Base-by-base conservation (phyloP, 2,888 invertebrate genomes). In the Mactromeris polynyma region DNA sequence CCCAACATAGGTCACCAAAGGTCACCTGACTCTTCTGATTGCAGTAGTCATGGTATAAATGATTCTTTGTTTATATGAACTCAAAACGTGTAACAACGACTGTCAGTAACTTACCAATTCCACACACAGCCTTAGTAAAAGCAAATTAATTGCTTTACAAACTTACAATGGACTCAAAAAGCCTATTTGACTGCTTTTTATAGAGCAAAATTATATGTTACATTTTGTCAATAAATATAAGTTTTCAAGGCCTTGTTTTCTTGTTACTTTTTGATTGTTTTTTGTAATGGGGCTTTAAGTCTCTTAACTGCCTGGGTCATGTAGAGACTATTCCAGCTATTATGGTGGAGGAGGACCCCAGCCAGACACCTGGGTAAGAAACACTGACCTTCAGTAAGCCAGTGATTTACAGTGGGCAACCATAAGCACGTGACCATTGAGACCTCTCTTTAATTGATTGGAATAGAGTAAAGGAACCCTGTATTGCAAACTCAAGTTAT, bases 181-280 rank as follows among this genome's bases (percentile, higher is more conserved):
- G 46, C 83, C 38, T 77, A 83, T 33, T 73, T 42, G 33, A 42
- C 78, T 77, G 84, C 84, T 84, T 86, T 58, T 85, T 83, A 81
- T 90, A 90, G 83, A 87, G 87, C 88, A 54, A 87, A 81, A 79
- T 80, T 83, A 58, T 88, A 90, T 89, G 89, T 90, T 90, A 90
- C 89, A 90, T 89, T 90, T 84, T 89, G 90, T 90, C 90, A 90
- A 89, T 90, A 90, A 90, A 90, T 86, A 73, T 84, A 85, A 88
- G 82, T 51, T 88, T 79, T 58, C 51, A 79, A 33, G 17, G 14
- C n/a, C 36, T 33, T 81, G 58, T 84, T 69, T 84, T 46, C 51
- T 79, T 58, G 17, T 80, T 64, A 26, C 21, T 84, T 26, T 58
- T 58, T 51, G 51, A 51, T 17, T 6, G 51, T 17, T 9, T 9